Base-by-base conservation (phyloP, 2,797 vertebrate genomes). In the Vireo griseus region DNA sequence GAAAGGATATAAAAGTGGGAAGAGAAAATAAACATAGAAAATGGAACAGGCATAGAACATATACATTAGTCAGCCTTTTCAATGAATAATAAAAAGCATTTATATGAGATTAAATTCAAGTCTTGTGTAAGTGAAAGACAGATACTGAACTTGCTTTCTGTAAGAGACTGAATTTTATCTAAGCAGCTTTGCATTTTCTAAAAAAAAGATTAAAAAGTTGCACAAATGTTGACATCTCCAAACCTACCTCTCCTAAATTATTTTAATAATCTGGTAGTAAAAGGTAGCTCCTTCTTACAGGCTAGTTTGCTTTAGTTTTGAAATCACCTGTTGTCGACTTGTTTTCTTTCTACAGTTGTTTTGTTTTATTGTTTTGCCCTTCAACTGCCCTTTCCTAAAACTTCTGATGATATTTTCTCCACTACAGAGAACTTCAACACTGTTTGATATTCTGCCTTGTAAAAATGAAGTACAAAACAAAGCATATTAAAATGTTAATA, bases 21-120 rank as follows among this genome's bases (percentile, higher is more conserved):
- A 72, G 24, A 87, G 31, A 48, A 61, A 90, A 75, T 52, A 48
- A 59, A 63, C 79, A 86, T 50, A 81, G 71, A 76, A 65, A 88
- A 69, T 57, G 13, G 44, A 94, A 86, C 63, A 92, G 51, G 44
- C 86, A 57, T 8, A 57, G 87, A 94, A 77, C 19, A 28, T 2
- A 5, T 73, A 44, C 45, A 57, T 91, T 84, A 91, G 48, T 76
- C 81, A 92, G 58, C 10, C 55, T 86, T 96, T 93, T 94, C 78
- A 93, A 86, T 94, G 89, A 75, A 90, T 84, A 92, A 93, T 69
- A 95, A 59, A 74, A 94, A 81, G 31, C 40, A 57, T 72, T 92
- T 92, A 63, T 88, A 88, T 55, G 44, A 86, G 62, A 88, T 95
- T 91, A 94, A 94, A 91, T 94, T 88, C 73, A 78, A 88, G 26